A percentile compares a stretch with the other conserved stretches of the same genome.
Conservation (phyloP, 2,797 vertebrate species). For the Pangasius mekongensis region DNA sequence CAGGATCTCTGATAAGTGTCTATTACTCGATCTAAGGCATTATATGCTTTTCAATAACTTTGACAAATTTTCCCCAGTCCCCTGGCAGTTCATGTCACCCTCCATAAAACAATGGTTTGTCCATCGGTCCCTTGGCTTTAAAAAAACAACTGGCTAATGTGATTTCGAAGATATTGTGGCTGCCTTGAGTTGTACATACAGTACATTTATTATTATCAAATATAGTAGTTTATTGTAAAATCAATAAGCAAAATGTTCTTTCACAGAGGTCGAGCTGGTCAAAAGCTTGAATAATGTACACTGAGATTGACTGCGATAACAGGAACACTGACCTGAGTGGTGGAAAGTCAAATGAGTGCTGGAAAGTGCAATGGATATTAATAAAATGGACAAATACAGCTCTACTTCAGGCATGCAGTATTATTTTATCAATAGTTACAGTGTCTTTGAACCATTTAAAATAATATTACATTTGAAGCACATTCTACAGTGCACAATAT, state of each 20-base stretch:
- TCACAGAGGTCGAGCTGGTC: constrained; percentile 14
- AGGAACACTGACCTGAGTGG: background rate
- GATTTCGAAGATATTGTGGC: constrained; percentile 37
- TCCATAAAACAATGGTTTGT: constrained; percentile 22
- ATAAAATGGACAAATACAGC: constrained; percentile 28
- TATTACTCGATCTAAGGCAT: constrained; percentile 3
- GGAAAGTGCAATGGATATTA: background rate
- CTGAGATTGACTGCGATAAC: background rate
- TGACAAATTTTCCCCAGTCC: constrained; percentile 32
- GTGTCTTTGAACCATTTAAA: background rate
- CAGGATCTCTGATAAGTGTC: constrained; percentile 20
- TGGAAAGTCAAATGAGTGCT: background rate
- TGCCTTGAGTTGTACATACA: constrained; percentile 35
- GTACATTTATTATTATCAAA: constrained; percentile 42
- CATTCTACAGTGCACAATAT: background rate
- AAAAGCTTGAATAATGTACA: constrained; percentile 24
- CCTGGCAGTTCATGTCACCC: constrained; percentile 27
- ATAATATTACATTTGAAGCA: background rate
- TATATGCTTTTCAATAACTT: constrained; percentile 45
- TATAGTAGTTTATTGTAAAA: constrained; percentile 32
- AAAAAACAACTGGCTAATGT: constrained; percentile 32
- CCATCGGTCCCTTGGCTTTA: constrained; percentile 38
- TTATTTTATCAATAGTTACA: constrained; percentile 1
- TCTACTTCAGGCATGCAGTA: background rate
- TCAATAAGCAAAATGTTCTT: constrained; percentile 34